A percentile compares a stretch with the other conserved stretches of the same genome.
Conservation (phyloP, 2,113 vertebrate genomes). For the Alectura lathami region DNA sequence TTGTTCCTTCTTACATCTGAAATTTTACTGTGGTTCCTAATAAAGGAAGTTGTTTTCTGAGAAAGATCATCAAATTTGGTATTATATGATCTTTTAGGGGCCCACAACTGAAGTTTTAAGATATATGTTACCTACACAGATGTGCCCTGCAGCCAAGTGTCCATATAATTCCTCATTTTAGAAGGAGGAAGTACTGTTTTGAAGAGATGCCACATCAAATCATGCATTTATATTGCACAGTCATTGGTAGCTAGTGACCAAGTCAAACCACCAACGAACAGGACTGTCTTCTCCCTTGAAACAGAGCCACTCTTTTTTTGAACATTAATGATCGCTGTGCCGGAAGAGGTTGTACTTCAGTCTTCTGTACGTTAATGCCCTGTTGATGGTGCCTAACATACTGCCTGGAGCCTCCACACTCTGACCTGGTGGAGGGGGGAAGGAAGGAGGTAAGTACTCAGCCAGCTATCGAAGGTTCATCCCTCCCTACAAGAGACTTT, state of each 20-base stretch:
- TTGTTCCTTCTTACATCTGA: background rate
- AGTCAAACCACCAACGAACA: background rate
- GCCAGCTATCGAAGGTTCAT: background rate
- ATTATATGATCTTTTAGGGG: background rate
- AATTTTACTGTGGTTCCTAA: background rate
- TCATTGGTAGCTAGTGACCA: background rate
- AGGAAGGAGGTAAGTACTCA: background rate
- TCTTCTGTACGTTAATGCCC: background rate
- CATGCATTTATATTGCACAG: background rate
- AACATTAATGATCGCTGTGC: background rate
- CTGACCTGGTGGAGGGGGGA: background rate
- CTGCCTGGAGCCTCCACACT: background rate
- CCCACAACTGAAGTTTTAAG: background rate
- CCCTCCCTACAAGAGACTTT: background rate
- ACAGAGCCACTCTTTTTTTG: background rate
- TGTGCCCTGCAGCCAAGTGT: background rate
- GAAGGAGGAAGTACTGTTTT: background rate
- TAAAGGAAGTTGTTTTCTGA: background rate
- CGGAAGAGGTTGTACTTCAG: background rate
- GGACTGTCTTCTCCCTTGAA: background rate
- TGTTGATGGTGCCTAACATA: fast-evolving
- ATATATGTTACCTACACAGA: background rate
- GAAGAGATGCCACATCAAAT: background rate
- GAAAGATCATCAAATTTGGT: background rate
- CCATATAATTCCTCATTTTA: background rate